Percentiles rank a stretch among this genome's conserved stretches.
Evolutionary conservation across 1,140 invertebrate species (phyloP).

Genomic region (Drosophila cardini): DNA sequence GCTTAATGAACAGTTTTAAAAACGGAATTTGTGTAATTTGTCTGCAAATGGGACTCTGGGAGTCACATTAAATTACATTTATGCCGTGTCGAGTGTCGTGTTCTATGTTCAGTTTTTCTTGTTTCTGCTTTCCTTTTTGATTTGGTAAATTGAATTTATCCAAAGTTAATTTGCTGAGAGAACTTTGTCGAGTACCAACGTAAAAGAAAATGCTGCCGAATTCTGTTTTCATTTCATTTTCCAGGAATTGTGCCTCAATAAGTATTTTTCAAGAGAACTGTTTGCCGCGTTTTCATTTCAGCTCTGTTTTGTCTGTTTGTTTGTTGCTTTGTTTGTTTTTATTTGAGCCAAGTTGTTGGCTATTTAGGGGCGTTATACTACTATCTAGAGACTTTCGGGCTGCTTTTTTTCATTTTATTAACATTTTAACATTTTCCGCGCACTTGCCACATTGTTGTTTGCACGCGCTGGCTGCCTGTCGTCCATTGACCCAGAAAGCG

Average conservation of each 20-base stretch:
- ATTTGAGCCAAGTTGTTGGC: conserved; percentile 23
- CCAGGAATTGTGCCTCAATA: conserved; percentile 28
- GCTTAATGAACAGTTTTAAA: conserved; percentile 69
- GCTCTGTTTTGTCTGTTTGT: conserved; percentile 25
- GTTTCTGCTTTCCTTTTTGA: conserved; percentile 34
- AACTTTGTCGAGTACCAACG: conserved; percentile 28
- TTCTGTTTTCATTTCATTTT: conserved; percentile 56
- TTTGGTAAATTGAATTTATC: conserved; percentile 64
- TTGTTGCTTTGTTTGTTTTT: conserved; percentile 10
- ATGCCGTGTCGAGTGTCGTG: conserved; percentile 36
- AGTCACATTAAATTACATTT: conserved; percentile 72
- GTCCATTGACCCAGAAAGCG: conserved; percentile 67
- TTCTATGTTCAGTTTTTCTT: conserved; percentile 32
- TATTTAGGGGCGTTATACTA: conserved; percentile 41
- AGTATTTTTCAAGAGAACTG: conserved; percentile 46
- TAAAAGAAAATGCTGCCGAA: conserved; percentile 25
- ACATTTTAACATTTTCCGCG: conserved; percentile 7
- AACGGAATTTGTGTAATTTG: conserved; percentile 61
- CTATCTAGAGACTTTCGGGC: not conserved
- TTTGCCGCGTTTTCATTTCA: conserved; percentile 40
- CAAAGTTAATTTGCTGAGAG: conserved; percentile 67
- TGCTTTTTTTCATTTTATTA: not conserved
- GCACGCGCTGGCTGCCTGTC: conserved; percentile 19
- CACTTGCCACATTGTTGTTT: conserved; percentile 37
- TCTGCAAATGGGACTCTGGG: conserved; percentile 23